These are phyloP conservation scores for Parapristionchus giblindavisi DNA, from an alignment of 2,888 invertebrate genomes.

Conservation along the genomic window DNA sequence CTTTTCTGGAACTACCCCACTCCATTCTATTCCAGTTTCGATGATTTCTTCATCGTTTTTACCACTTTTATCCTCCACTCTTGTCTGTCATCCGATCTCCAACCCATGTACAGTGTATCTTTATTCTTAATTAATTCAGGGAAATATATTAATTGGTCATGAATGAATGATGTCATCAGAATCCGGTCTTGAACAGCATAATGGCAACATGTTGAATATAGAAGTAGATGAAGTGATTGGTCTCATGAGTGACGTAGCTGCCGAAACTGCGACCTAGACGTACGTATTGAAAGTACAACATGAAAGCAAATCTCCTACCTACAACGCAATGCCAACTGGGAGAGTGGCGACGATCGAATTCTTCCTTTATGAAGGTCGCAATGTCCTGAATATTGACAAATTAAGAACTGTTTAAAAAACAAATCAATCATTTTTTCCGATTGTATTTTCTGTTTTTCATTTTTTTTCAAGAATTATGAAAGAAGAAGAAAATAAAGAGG, in stretches of 20 bases:
- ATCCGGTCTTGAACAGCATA: slow-evolving; percentile 49
- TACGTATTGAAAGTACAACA: neutral
- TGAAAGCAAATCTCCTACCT: slow-evolving; percentile 20
- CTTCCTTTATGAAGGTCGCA: slow-evolving; percentile 46
- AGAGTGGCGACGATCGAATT: slow-evolving; percentile 42
- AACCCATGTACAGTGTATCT: too few relatives aligned
- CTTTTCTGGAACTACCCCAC: neutral
- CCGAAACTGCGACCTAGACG: slow-evolving; percentile 46
- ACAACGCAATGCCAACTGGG: slow-evolving; percentile 46
- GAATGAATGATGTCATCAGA: slow-evolving; percentile 32
- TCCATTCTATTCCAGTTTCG: neutral
- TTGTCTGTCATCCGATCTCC: neutral
- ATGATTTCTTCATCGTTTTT: neutral
- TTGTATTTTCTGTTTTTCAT: neutral
- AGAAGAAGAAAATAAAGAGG: neutral
- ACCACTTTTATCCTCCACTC: neutral
- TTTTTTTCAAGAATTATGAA: neutral
- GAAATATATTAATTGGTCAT: too few relatives aligned
- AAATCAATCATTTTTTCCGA: neutral
- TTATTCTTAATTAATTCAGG: slow-evolving; percentile 14
- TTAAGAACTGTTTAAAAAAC: too few relatives aligned
- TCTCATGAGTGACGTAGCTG: slow-evolving; percentile 45
- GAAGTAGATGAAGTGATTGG: slow-evolving; percentile 49
- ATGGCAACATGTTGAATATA: slow-evolving; percentile 47
- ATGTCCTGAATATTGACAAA: slow-evolving; percentile 48